Conservation (phyloP, 2,797 vertebrate genomes). For the Epinephelus awoara region DNA sequence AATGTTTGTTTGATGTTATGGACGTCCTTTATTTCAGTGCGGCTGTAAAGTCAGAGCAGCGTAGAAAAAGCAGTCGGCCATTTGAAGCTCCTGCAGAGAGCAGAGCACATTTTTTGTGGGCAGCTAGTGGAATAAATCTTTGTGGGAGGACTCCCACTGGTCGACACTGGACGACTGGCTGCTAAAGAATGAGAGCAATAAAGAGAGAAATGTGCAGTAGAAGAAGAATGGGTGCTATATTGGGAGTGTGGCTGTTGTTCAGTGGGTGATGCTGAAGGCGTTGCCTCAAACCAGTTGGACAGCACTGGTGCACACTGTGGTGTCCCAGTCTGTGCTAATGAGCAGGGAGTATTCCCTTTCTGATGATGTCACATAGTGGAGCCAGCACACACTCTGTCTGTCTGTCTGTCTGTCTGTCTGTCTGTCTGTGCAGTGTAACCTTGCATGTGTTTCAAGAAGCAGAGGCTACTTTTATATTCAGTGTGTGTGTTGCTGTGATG, state of each 20-base stretch:
- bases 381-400: background rate
- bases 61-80: background rate
- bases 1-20: background rate
- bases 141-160: conserved; percentile 24
- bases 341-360: background rate
- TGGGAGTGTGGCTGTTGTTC: background rate
- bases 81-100: conserved; percentile 15
- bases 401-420: conserved; percentile 2
- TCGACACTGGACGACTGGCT: conserved; percentile 19
- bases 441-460: conserved; percentile 23
- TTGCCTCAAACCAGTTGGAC: background rate
- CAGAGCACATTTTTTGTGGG: background rate
- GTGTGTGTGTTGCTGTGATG: conserved; percentile 49
- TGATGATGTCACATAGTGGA: background rate
- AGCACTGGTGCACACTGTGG: background rate
- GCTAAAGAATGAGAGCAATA: conserved; percentile 38
- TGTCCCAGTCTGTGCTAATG: background rate
- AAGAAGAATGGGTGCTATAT: conserved; percentile 8
- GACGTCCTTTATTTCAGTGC: conserved; percentile 2
- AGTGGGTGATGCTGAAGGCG: background rate
- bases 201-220: conserved; percentile 32
- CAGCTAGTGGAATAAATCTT: conserved; percentile 34
- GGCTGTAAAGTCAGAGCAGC: conserved; percentile 1
- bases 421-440: conserved; percentile 14
- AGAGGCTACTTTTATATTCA: conserved; percentile 38